Evolutionary conservation across 2,888 invertebrate genomes (phyloP), one percentile per base, ranked within the genome.

Genomic region (Volucella inflata): DNA sequence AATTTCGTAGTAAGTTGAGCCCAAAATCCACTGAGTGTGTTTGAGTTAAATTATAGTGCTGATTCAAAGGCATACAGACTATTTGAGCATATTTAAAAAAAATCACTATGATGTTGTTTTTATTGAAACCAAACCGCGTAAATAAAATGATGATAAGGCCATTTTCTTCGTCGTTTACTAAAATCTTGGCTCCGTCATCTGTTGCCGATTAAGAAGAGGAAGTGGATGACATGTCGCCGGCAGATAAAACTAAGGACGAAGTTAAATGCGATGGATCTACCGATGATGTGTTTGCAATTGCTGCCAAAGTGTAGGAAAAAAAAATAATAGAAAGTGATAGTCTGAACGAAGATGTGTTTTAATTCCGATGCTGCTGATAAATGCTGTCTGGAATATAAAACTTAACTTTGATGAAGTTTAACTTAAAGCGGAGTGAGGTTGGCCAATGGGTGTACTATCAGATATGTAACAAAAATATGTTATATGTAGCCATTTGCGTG

Each of bases 51-150:
- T 48, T 48, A 48, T 9, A 48, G 48, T 48, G 17, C 48, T 48
- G 16, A 48, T 6, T 30, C 30, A 6, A 30, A 30, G 21, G 21
- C 21, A 14, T 48, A 55, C 14, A 36, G 38, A 38, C 38, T 57
- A n/a, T 57, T 57, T 38, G 16, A 40, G n/a, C 16, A 1, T n/a
- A 38, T 38, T n/a, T 38, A 2, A 57, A 40, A 38, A 38, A 57
- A 57, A 38, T 57, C 57, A 16, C 38, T 14, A 38, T 36, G 40
- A 16, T 16, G 57, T 57, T 57, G 55, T 30, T 57, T 57, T 57
- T 57, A 30, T 30, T 30, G 57, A 57, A 38, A 57, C 38, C 2
- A 38, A 57, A 38, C 14, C 38, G 38, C 14, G 40, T 9, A 8
- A 14, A 38, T 38, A 2, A 40, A 59, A 16, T 40, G 59, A 40